Evolutionary conservation across 2,888 invertebrate species (phyloP).

Genomic region (Drepanosiphum platanoidis): DNA sequence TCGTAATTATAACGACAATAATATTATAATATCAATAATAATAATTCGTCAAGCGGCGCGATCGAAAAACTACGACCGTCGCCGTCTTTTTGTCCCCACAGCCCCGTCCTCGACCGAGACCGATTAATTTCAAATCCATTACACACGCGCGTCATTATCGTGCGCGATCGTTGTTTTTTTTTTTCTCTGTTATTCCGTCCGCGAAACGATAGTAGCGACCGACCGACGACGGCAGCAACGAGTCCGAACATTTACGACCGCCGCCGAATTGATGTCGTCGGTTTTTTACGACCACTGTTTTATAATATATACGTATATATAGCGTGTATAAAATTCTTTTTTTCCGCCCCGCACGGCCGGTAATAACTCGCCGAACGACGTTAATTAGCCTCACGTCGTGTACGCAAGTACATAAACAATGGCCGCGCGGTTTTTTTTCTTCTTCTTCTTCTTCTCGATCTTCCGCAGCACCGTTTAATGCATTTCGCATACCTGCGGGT

Average conservation of each 20-base stretch:
- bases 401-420: neutral
- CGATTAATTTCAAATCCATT: conserved; percentile 31
- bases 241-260: conserved; percentile 12
- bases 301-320: neutral
- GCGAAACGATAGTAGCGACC: neutral
- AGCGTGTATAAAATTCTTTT: neutral
- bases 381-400: conserved; percentile 17
- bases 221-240: neutral
- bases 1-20: neutral
- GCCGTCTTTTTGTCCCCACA: neutral
- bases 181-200: neutral
- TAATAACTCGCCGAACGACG: neutral
- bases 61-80: neutral
- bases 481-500: neutral
- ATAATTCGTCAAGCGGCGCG: neutral
- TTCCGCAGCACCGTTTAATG: neutral
- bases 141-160: neutral
- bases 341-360: neutral
- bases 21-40: neutral
- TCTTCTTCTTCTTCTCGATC: neutral
- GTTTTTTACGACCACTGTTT: neutral
- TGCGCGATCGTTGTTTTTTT: neutral
- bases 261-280: conserved; percentile 2
- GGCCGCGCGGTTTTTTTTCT: neutral
- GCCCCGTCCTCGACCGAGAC: neutral